These are phyloP conservation scores for Drosophila busckii DNA, from an alignment of 1,140 invertebrate species.

Conservation along the genomic window DNA sequence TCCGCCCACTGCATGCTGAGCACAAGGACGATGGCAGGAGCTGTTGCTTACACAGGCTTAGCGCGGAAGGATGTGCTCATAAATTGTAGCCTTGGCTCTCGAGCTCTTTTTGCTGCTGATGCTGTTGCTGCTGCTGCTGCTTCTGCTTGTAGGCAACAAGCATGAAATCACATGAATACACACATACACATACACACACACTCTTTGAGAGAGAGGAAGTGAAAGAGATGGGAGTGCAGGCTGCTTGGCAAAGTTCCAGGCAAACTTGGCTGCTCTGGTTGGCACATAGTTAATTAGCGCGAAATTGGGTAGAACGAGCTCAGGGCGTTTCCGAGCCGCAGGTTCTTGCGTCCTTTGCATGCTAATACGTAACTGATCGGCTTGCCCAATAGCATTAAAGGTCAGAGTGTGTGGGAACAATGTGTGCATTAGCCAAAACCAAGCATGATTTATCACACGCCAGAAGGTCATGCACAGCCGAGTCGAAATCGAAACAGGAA, in stretches of 20 bases:
- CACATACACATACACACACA: slow-evolving; percentile 11
- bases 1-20: background rate
- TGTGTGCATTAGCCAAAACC: slow-evolving; percentile 53
- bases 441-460: slow-evolving; percentile 57
- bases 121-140: slow-evolving; percentile 32
- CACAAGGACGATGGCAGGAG: background rate
- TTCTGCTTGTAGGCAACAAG: slow-evolving; percentile 69
- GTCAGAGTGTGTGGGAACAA: slow-evolving; percentile 47
- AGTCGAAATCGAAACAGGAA: slow-evolving; percentile 49
- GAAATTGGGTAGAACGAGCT: slow-evolving; percentile 58
- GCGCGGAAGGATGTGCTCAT: slow-evolving; percentile 64
- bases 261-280: slow-evolving; percentile 46
- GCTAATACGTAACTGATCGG: slow-evolving; percentile 68
- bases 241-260: slow-evolving; percentile 68
- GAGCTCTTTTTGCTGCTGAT: no score
- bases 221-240: no score
- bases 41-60: slow-evolving; percentile 59
- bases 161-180: slow-evolving; percentile 66
- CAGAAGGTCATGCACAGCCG: slow-evolving; percentile 52
- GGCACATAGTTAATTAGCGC: slow-evolving; percentile 75
- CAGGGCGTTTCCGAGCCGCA: background rate
- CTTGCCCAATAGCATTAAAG: slow-evolving; percentile 53
- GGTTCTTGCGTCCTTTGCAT: slow-evolving; percentile 45
- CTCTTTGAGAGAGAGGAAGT: background rate
- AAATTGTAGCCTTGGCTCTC: slow-evolving; percentile 66